A percentile compares a stretch with the other conserved stretches of the same genome.
Evolutionary conservation across 2,113 vertebrate species (phyloP).

Genomic region (Ptychochromis oligacanthus): DNA sequence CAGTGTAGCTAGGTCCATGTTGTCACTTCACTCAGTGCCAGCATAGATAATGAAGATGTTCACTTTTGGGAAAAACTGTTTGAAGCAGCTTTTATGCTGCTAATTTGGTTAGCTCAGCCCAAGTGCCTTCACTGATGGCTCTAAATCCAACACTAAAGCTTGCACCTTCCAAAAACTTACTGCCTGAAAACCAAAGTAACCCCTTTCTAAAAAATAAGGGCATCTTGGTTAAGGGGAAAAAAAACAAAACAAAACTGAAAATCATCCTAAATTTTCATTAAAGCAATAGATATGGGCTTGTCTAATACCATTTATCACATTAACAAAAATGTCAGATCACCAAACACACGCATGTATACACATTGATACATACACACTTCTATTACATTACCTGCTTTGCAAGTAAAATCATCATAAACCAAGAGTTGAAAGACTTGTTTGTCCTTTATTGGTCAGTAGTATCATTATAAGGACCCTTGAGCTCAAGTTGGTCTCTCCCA

Average conservation of each 20-base stretch:
- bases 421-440: slow-evolving; percentile 24
- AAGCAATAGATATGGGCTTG: not conserved
- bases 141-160: slow-evolving; percentile 48
- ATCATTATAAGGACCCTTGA: slow-evolving; percentile 17
- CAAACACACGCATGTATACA: not conserved
- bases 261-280: not conserved
- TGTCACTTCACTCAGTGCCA: slow-evolving; percentile 55
- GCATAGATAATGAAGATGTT: slow-evolving; percentile 71
- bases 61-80: slow-evolving; percentile 59
- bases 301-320: not conserved
- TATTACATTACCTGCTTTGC: not conserved
- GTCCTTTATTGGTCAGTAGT: not conserved
- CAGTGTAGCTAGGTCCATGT: slow-evolving; percentile 34
- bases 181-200: not conserved
- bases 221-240: not conserved
- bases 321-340: not conserved
- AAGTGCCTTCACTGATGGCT: slow-evolving; percentile 46
- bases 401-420: slow-evolving; percentile 29
- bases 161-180: slow-evolving; percentile 26
- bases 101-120: slow-evolving; percentile 58
- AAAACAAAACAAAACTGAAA: not conserved
- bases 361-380: not conserved
- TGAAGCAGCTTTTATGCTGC: slow-evolving; percentile 67
- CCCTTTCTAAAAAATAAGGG: not conserved
- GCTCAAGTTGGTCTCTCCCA: not conserved